Base-by-base conservation (phyloP, 2,113 vertebrate species). In the Candoia aspera region DNA sequence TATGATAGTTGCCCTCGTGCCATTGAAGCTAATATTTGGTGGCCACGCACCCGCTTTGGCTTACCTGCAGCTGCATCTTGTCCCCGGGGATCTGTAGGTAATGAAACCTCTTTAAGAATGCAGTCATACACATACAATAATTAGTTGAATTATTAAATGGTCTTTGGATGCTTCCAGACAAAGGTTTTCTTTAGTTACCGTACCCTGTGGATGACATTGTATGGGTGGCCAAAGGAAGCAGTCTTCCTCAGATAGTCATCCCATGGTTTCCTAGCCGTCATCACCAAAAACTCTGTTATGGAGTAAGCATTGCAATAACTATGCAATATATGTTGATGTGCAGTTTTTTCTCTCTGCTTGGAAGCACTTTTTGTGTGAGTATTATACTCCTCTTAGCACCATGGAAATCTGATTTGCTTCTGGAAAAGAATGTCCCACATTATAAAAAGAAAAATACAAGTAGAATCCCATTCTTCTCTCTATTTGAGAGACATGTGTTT, bases 1-100 rank as follows among this genome's bases (percentile, higher is more conserved):
- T 99, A 99, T 0, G 98, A 99, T 98, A 99, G 99, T 96, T 99
- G 99, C 94, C 99, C 99, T 26, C 97, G 98, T 92, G 98, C 98
- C 68, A 99, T 98, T 0, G 98, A 99, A 94, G 98, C 98, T 49
- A 97, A 96, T 90, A 99, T 99, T 94, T 99, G 99, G 99, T 99
- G 99, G 99, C 99, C 99, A 64, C 98, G 99, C 90, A 99, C 99
- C 4, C 99, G 98, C 93, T 99, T 99, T 3, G 98, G 99, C 93
- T 97, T 99, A 89, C 99, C 99, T 15, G 99, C 99, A 1, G 98
- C 98, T 0, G 98, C 98, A 11, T 98, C 98, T 19, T 99, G 99
- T 95, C 99, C 99, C 94, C 99, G 93, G 94, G 99, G 99, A 88
- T 99, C 99, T 15, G 94, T 98, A 0, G 99, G 99, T 99, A 98